phyloP scores from a whole-genome alignment of 2,113 vertebrate species.

The Carassius gibelio region DNA sequence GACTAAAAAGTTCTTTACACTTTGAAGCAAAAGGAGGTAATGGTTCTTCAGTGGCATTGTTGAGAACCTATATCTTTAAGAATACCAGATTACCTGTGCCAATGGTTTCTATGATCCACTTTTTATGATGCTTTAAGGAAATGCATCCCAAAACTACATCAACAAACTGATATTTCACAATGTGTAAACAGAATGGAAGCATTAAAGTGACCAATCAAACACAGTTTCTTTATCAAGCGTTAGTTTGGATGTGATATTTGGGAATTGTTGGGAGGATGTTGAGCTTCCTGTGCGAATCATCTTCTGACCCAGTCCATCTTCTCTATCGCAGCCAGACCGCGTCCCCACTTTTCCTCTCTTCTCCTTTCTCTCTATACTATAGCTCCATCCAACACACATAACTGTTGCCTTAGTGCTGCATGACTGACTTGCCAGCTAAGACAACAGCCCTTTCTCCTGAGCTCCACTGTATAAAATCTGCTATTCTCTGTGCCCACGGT shows the following conservation, averaged over 20 bases:
- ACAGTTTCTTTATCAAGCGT: not conserved
- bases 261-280: slow-evolving; percentile 69
- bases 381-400: not conserved
- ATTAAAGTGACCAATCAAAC: not conserved
- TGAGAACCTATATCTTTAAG: not conserved
- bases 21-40: too few relatives aligned
- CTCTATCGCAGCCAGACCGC: slow-evolving; percentile 53
- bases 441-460: slow-evolving; percentile 64
- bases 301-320: slow-evolving; percentile 72
- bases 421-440: slow-evolving; percentile 67
- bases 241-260: slow-evolving; percentile 63
- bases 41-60: too few relatives aligned
- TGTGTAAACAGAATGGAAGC: not conserved
- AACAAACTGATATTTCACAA: not conserved
- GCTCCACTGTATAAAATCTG: slow-evolving; percentile 63
- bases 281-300: slow-evolving; percentile 70
- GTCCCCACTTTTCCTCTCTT: slow-evolving; percentile 39
- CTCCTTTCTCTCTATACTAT: slow-evolving; percentile 42
- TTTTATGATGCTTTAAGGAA: not conserved
- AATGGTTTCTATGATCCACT: not conserved
- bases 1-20: too few relatives aligned
- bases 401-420: slow-evolving; percentile 59
- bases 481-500: slow-evolving; percentile 52
- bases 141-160: not conserved
- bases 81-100: not conserved